phyloP scores from a whole-genome alignment of 1,140 invertebrate species.

The Melanaphis sacchari region DNA sequence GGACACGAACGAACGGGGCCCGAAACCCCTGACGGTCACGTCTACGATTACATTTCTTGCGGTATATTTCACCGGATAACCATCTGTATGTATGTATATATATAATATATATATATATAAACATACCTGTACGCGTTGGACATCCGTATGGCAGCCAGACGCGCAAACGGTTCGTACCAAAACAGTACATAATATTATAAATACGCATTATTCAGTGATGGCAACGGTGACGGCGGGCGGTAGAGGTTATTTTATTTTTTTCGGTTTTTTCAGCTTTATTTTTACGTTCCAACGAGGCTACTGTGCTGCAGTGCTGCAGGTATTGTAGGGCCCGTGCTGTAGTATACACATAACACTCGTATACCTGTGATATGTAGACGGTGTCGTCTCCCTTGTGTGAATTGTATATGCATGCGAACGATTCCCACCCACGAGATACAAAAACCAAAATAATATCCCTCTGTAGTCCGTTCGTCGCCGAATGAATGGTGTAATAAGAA shows the following conservation, averaged over 20 bases:
- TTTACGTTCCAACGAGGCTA: slow-evolving; percentile 4
- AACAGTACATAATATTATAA: slow-evolving; percentile 5
- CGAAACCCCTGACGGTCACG: slow-evolving; percentile 56
- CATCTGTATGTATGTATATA: neutral
- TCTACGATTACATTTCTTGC: slow-evolving; percentile 56
- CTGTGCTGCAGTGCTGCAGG: slow-evolving; percentile 3
- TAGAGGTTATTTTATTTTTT: neutral
- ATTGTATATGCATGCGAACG: neutral
- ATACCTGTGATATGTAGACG: neutral
- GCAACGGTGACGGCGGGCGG: neutral
- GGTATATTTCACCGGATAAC: slow-evolving; percentile 58
- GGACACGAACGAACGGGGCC: slow-evolving; percentile 46
- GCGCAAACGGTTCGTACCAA: neutral
- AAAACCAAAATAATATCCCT: neutral
- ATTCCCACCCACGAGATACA: slow-evolving; percentile 5
- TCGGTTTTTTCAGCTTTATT: neutral
- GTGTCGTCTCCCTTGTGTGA: neutral
- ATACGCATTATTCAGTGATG: neutral
- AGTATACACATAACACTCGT: neutral
- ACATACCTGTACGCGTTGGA: neutral
- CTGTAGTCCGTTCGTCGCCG: neutral
- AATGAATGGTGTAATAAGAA: neutral
- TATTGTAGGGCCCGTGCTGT: neutral
- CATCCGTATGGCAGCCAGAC: slow-evolving; percentile 32
- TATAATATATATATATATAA: too few species aligned